Conservation (phyloP, 2,888 invertebrate genomes). For the Limenitis camilla region DNA sequence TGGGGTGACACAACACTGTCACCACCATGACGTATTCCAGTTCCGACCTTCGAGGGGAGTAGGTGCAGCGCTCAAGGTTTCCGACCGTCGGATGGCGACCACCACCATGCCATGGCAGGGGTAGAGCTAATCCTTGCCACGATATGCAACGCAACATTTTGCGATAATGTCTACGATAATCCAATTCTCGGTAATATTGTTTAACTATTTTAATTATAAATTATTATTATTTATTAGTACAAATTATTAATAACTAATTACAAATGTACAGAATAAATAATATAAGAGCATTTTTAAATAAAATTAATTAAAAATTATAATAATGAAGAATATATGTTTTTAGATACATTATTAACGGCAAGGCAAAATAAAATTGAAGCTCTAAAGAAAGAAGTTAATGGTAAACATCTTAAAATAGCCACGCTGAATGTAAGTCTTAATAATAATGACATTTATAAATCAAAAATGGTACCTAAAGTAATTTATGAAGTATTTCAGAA, state of each 20-base stretch:
- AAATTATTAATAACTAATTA: too few relatives aligned
- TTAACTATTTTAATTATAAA: not conserved
- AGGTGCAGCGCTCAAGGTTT: too few relatives aligned
- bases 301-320: too few relatives aligned
- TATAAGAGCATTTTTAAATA: too few relatives aligned
- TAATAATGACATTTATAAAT: too few relatives aligned
- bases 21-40: slow-evolving; percentile 24
- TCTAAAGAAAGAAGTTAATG: slow-evolving; percentile 47
- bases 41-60: slow-evolving; percentile 20
- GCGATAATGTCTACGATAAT: slow-evolving; percentile 49
- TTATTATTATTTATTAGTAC: too few relatives aligned
- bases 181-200: slow-evolving; percentile 33
- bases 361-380: slow-evolving; percentile 30
- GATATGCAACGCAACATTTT: slow-evolving; percentile 60
- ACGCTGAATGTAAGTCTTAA: slow-evolving; percentile 56
- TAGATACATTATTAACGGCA: slow-evolving; percentile 34
- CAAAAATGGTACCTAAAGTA: not conserved
- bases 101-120: slow-evolving; percentile 49
- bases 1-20: slow-evolving; percentile 21
- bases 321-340: too few relatives aligned
- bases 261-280: too few relatives aligned
- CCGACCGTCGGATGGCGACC: slow-evolving; percentile 18
- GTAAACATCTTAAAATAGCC: slow-evolving; percentile 56
- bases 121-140: slow-evolving; percentile 57
- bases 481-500: slow-evolving; percentile 55